phyloP scores from a whole-genome alignment of 2,888 invertebrate species.

The Drosophila cognata region DNA sequence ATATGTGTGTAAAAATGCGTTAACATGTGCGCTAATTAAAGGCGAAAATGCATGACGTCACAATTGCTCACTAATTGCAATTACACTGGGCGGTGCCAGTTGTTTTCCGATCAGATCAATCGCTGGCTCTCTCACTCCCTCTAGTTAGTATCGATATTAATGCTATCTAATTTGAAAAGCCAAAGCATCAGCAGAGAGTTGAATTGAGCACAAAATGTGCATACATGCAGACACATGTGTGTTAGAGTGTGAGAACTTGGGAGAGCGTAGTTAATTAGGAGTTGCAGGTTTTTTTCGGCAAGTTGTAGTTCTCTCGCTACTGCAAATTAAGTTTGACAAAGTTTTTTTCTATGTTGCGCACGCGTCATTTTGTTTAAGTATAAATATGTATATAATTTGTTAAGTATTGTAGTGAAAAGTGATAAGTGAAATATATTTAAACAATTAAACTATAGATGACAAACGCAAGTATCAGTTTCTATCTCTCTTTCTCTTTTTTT shows the following conservation, averaged over 20 bases:
- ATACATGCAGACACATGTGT: not conserved
- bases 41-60: slow-evolving; percentile 14
- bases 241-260: not conserved
- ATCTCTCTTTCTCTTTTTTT: not conserved
- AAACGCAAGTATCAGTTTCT: not conserved
- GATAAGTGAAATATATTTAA: not conserved
- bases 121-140: not conserved
- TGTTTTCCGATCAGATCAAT: not conserved
- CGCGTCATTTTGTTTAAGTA: not conserved
- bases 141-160: not conserved
- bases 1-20: slow-evolving; percentile 21
- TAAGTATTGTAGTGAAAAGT: not conserved
- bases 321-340: not conserved
- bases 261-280: not conserved
- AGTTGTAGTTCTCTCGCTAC: not conserved
- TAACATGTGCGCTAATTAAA: slow-evolving; percentile 36
- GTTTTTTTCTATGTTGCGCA: not conserved
- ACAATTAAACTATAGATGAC: not conserved
- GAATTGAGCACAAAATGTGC: slow-evolving; percentile 5
- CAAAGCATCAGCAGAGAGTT: not conserved
- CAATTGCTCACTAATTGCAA: slow-evolving; percentile 1
- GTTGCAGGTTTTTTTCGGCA: not conserved
- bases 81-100: not conserved
- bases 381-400: not conserved
- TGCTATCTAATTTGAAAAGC: slow-evolving; percentile 11